Conservation (phyloP, 2,113 vertebrate genomes). For the Damaliscus lunatus region DNA sequence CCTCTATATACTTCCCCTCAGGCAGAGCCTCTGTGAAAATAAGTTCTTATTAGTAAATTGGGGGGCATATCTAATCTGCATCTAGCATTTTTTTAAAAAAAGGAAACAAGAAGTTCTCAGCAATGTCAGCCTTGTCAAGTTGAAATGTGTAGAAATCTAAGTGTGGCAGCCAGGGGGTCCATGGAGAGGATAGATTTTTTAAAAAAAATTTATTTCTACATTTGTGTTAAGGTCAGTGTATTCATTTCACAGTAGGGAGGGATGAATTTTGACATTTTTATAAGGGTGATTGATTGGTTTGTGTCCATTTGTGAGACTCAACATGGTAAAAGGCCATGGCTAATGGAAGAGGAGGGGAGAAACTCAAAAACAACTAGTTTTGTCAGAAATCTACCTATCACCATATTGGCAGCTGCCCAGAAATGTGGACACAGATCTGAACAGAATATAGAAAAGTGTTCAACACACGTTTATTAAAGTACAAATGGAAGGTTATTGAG, state of each 20-base stretch:
- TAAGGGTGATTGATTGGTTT: slow-evolving; percentile 74
- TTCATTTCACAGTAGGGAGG: slow-evolving; percentile 76
- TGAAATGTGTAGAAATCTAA: slow-evolving; percentile 57
- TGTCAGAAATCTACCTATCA: slow-evolving; percentile 51
- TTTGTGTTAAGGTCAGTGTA: slow-evolving; percentile 77
- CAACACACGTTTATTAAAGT: slow-evolving; percentile 11
- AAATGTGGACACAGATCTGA: not conserved
- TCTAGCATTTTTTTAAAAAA: not conserved
- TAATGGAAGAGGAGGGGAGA: slow-evolving; percentile 57
- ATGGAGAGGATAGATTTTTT: slow-evolving; percentile 43
- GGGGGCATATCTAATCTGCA: not conserved
- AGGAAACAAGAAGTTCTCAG: not conserved
- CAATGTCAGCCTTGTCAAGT: slow-evolving; percentile 60
- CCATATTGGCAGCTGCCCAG: slow-evolving; percentile 35
- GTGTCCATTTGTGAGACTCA: slow-evolving; percentile 70
- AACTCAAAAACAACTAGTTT: slow-evolving; percentile 35
- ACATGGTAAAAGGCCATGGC: slow-evolving; percentile 66
- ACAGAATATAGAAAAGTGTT: slow-evolving; percentile 17
- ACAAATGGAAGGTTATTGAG: not conserved
- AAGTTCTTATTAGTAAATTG: slow-evolving; percentile 48
- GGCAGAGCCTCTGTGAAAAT: not conserved
- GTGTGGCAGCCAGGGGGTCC: slow-evolving; percentile 23
- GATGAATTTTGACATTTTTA: slow-evolving; percentile 76
- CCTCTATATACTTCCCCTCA: not conserved
- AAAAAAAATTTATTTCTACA: slow-evolving; percentile 63